Conservation (phyloP, 1,140 invertebrate genomes). For the Adelges cooleyi region DNA sequence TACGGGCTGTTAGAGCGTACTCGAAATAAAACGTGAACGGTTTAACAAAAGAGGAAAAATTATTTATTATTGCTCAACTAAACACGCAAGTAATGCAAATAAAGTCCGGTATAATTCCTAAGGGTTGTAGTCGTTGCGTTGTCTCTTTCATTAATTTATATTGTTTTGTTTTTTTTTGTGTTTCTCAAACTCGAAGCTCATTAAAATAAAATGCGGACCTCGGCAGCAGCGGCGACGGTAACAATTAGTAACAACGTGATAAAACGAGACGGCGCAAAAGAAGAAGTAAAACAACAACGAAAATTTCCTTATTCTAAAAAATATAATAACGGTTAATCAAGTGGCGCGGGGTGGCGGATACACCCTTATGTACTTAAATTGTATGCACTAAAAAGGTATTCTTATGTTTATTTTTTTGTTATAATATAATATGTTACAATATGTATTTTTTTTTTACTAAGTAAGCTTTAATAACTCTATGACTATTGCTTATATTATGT, state of each 20-base stretch:
- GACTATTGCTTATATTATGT: too few species aligned
- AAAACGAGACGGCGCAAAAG: background rate
- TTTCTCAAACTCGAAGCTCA: background rate
- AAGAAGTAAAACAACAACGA: too few species aligned
- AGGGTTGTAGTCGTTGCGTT: background rate
- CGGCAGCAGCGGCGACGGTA: background rate
- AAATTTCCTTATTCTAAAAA: too few species aligned
- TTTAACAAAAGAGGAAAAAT: background rate
- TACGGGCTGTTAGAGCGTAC: too few species aligned
- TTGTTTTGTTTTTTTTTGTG: background rate
- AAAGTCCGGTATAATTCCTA: background rate
- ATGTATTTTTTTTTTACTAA: too few species aligned
- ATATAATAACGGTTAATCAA: too few species aligned
- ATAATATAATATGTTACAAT: too few species aligned
- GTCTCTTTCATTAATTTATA: slow-evolving; percentile 5
- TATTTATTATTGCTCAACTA: background rate
- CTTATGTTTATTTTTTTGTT: too few species aligned
- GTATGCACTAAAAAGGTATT: too few species aligned
- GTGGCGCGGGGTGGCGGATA: too few species aligned
- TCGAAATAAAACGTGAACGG: background rate
- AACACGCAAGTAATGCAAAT: slow-evolving; percentile 6
- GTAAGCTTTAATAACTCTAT: too few species aligned
- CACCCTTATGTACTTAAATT: too few species aligned
- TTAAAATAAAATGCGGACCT: background rate
- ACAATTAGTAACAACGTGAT: background rate